A percentile compares a stretch with the other conserved stretches of the same genome.
These are phyloP conservation scores for Upupa epops DNA, from an alignment of 2,113 vertebrate genomes.

Conservation along the genomic window DNA sequence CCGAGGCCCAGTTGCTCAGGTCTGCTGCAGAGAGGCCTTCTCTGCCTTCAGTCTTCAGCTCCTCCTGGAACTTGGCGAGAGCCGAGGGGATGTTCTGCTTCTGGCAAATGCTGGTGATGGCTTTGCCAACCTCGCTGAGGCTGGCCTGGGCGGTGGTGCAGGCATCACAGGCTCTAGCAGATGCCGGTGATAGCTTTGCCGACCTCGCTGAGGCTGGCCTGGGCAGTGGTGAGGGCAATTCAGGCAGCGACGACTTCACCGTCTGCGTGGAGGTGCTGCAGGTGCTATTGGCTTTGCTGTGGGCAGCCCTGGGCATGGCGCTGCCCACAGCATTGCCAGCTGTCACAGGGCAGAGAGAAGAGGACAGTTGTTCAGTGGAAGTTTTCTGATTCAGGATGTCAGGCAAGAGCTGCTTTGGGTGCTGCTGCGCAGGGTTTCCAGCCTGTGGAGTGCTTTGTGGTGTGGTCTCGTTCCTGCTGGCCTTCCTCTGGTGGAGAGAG, in stretches of 20 bases:
- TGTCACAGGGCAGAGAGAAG: not conserved
- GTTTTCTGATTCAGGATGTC: not conserved
- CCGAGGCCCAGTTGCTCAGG: conserved; percentile 81
- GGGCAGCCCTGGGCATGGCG: not conserved
- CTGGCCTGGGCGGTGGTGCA: conserved; percentile 78
- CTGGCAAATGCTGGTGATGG: conserved; percentile 79
- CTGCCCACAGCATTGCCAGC: not conserved
- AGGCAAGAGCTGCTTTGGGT: rapidly evolving
- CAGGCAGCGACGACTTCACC: conserved; percentile 40
- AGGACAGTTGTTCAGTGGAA: not conserved
- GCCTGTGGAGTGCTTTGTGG: not conserved
- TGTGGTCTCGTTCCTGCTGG: not conserved
- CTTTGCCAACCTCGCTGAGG: conserved; percentile 76
- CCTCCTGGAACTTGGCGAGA: conserved; percentile 77
- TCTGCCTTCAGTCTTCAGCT: conserved; percentile 67
- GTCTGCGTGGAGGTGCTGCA: conserved; percentile 75
- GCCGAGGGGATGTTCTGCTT: conserved; percentile 88
- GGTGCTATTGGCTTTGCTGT: not conserved
- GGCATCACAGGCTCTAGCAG: conserved; percentile 80
- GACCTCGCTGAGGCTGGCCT: conserved; percentile 76
- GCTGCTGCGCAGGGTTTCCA: not conserved
- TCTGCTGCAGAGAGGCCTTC: conserved; percentile 79
- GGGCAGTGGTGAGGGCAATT: conserved; percentile 75
- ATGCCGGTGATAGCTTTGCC: conserved; percentile 77
- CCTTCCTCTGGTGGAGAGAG: conserved; percentile 35